Base-by-base conservation (phyloP, 2,888 invertebrate species). In the Nomada goodeniana region DNA sequence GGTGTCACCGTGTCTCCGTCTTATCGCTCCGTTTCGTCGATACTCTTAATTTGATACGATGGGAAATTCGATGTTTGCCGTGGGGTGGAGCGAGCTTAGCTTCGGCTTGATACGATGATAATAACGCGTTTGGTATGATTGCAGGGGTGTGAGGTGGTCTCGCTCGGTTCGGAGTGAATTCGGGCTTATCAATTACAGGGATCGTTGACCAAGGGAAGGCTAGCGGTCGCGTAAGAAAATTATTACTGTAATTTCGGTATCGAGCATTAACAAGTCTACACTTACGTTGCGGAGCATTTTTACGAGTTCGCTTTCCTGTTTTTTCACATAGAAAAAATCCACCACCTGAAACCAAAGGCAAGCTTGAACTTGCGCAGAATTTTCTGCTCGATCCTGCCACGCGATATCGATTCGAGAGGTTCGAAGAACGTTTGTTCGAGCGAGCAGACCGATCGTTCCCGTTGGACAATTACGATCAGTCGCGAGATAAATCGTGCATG, bases 401-500 rank as follows among this genome's bases (percentile, higher is more conserved):
- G 26, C 4, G 42, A 55, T 59, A 70, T 73, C 72, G 72, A 20
- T 57, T 26, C 10, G 57, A 20, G 23, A 13, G 13, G 64, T 63
- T 55, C 63, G 53, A 47, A 55, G 44, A n/a, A 9, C 44, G 20
- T 55, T 57, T 23, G 26, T 57, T 73, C 63, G 26, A 18, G 26
- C 23, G 20, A 0, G 29, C 42, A 15, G 53, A 13, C 15, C 23
- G n/a, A 10, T 64, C 29, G 76, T 59, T 59, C 76, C 26, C 50
- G 47, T n/a, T 55, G 71, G 68, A 76, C 80, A 72, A 72, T 79
- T 67, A 67, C 71, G 76, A 79, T 79, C 76, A 57, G 44, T 59
- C 65, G 75, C 76, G 63, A 77, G 84, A 86, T 87, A 88, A 87
- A 87, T 85, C 88, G 87, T 75, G 82, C 71, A 79, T 65, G 84